These are phyloP conservation scores for Heliconius ismenius DNA, from an alignment of 2,888 invertebrate species.

Conservation along the genomic window DNA sequence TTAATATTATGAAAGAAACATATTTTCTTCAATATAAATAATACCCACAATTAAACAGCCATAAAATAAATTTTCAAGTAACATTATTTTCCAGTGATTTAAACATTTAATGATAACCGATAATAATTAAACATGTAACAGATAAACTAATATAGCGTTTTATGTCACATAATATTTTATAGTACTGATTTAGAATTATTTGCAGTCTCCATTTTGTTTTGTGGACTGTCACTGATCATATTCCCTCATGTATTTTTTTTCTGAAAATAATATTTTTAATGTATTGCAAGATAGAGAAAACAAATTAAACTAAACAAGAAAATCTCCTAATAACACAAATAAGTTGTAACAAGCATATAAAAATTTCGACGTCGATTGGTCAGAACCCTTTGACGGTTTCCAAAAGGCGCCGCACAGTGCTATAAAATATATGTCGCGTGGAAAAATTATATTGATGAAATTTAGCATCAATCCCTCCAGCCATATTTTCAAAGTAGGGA, in stretches of 20 bases:
- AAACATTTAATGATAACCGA: background rate
- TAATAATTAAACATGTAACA: background rate
- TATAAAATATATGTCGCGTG: too few species aligned
- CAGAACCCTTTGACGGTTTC: background rate
- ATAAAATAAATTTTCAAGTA: background rate
- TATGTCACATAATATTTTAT: conserved; percentile 3
- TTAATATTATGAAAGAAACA: background rate
- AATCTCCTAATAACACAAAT: background rate
- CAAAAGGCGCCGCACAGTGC: background rate
- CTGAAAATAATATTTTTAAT: conserved; percentile 24
- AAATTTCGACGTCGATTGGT: background rate
- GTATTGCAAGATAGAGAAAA: background rate
- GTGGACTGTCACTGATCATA: conserved; percentile 17
- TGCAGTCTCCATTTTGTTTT: conserved; percentile 29
- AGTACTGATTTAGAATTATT: conserved; percentile 30
- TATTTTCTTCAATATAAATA: background rate
- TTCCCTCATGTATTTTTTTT: conserved; percentile 6
- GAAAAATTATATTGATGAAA: too few species aligned
- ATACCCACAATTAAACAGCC: background rate
- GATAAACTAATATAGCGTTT: conserved; percentile 3
- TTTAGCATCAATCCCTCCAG: too few species aligned
- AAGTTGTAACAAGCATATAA: background rate
- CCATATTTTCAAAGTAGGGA: too few species aligned
- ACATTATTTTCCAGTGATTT: conserved; percentile 27
- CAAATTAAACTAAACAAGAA: background rate